A percentile compares a stretch with the other conserved stretches of the same genome.
Evolutionary conservation across 2,888 invertebrate species (phyloP).

Genomic region (Syrista parreyssii): DNA sequence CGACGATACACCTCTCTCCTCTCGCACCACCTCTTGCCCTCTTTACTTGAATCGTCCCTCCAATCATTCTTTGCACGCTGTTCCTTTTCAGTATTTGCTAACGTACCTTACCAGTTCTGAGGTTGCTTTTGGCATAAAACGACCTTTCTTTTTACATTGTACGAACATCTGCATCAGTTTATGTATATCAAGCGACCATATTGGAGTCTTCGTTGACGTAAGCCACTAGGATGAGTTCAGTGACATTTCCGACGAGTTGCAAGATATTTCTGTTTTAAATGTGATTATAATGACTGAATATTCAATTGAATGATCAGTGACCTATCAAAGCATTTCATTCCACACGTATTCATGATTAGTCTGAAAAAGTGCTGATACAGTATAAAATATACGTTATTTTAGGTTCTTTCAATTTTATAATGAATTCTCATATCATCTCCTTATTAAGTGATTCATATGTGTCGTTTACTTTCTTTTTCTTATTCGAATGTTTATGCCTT

Average conservation of each 20-base stretch:
- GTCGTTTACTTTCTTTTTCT: background rate
- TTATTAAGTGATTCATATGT: background rate
- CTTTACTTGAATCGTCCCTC: background rate
- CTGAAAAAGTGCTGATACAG: background rate
- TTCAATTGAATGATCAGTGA: background rate
- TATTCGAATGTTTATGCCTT: background rate
- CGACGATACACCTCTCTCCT: conserved; percentile 9
- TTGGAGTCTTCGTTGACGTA: background rate
- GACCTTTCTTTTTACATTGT: background rate
- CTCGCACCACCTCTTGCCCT: conserved; percentile 3
- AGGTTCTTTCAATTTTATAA: background rate
- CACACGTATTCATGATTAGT: background rate
- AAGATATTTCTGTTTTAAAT: background rate
- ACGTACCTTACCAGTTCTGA: background rate
- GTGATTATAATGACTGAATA: background rate
- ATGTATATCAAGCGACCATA: background rate
- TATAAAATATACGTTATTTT: background rate
- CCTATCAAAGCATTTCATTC: background rate
- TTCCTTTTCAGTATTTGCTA: background rate
- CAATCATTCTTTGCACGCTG: background rate
- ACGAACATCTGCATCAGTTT: background rate
- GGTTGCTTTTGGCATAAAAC: background rate
- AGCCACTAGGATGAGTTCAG: background rate
- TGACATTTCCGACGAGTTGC: background rate
- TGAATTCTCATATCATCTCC: background rate